Base-by-base conservation (phyloP, 2,888 invertebrate species). In the Meghimatium bilineatum region DNA sequence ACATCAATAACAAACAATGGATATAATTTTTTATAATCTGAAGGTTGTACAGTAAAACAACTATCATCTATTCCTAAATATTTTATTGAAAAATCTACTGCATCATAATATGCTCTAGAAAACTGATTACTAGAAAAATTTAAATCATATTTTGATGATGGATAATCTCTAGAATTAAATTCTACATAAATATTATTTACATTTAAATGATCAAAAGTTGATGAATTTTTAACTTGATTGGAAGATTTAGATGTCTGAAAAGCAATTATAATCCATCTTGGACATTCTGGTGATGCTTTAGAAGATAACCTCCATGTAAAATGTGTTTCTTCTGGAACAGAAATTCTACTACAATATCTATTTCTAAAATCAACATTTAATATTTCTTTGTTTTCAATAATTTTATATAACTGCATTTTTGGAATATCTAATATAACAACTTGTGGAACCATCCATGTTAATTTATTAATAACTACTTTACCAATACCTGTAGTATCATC, bases 241-340 rank as follows among this genome's bases (percentile, higher is more conserved):
- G 67, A 12, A n/a, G 17, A 23, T 69, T 79, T 79, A 49, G 23
- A 12, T 67, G 69, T 79, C 49, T 79, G 79, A 66, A 79, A 79
- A 49, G 49, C 79, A 49, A 79, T 44, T 67, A 79, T 69, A n/a
- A 79, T 49, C 56, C 63, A 79, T 67, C 79, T 66, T 32, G 79
- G 79, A 17, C 38, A n/a, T 79, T 79, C 79, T 67, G 79, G 49
- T 36, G 79, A 67, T 29, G 49, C 23, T 44, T 63, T 78, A 78
- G 36, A 17, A 78, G 67, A 34, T 49, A 67, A 49, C 34, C 44
- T 67, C 79, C 79, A 79, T 1, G 79, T 17, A 69, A 79, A 79
- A 49, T 66, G 32, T 44, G 79, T 78, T 66, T n/a, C 26, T 79
- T 79, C 49, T 17, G 79, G 52, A 52, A 79, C 49, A 67, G 67